A percentile compares a stretch with the other conserved stretches of the same genome.
phyloP scores from a whole-genome alignment of 2,113 vertebrate genomes.

The Chionomys nivalis region DNA sequence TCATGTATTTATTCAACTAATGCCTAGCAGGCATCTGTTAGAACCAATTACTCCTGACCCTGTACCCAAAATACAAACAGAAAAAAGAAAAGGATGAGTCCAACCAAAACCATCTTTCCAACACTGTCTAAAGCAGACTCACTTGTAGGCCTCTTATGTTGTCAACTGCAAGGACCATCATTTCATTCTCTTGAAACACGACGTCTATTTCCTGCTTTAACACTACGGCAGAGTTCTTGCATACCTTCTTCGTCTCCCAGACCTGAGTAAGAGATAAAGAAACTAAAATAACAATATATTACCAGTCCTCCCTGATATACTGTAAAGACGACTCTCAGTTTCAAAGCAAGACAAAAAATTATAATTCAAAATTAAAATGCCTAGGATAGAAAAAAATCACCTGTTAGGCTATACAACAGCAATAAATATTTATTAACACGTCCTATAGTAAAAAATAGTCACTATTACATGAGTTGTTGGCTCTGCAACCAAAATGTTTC shows the following conservation, averaged over 20 bases:
- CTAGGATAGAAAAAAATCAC: neutral
- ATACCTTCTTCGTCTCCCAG: constrained; percentile 95
- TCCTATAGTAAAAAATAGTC: constrained; percentile 1
- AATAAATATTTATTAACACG: constrained; percentile 51
- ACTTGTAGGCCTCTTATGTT: constrained; percentile 93
- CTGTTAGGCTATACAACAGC: constrained; percentile 42
- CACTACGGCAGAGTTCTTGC: constrained; percentile 90
- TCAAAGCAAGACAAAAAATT: constrained; percentile 53
- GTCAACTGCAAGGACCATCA: constrained; percentile 91
- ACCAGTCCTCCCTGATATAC: neutral
- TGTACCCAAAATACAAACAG: neutral
- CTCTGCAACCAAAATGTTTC: neutral
- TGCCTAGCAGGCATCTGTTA: neutral
- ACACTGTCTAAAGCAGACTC: constrained; percentile 64
- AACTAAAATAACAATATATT: constrained; percentile 21
- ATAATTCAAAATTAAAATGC: constrained; percentile 52
- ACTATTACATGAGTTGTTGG: neutral
- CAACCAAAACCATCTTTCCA: constrained; percentile 30
- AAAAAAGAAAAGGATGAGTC: constrained; percentile 37
- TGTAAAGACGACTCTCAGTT: constrained; percentile 4
- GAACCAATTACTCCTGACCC: neutral
- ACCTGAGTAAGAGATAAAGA: constrained; percentile 86
- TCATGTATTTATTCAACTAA: constrained; percentile 30
- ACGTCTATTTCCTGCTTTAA: constrained; percentile 95
- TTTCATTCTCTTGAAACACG: constrained; percentile 86